These are phyloP conservation scores for Scaptomyza montana DNA, from an alignment of 1,140 invertebrate genomes.

Conservation along the genomic window DNA sequence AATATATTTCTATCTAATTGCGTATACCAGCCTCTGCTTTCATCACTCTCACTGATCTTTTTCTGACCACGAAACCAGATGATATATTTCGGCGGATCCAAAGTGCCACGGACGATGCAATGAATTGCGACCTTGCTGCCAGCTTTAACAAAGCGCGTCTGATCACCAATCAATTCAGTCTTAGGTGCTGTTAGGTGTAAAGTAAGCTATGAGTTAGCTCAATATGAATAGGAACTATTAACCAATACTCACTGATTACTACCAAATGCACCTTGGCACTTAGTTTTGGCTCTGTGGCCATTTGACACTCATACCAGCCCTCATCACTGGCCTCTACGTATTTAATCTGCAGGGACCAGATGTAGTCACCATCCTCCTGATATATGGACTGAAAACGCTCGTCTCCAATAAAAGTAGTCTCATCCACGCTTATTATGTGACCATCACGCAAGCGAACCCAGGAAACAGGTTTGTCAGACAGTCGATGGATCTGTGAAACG, in stretches of 20 bases:
- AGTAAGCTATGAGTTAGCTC: not conserved
- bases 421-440: conserved; percentile 95
- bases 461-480: conserved; percentile 95
- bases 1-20: conserved; percentile 80
- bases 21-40: conserved; percentile 78
- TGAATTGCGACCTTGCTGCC: conserved; percentile 86
- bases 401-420: conserved; percentile 92
- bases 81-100: conserved; percentile 86
- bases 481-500: conserved; percentile 87
- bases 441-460: conserved; percentile 94
- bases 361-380: conserved; percentile 90
- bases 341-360: conserved; percentile 94
- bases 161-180: conserved; percentile 86
- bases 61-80: conserved; percentile 90
- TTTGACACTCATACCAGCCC: conserved; percentile 90
- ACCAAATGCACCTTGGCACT: conserved; percentile 88
- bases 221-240: not conserved
- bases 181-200: conserved; percentile 84
- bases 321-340: conserved; percentile 86
- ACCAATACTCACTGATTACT: conserved; percentile 87
- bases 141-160: conserved; percentile 86
- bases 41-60: conserved; percentile 79
- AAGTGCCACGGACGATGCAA: conserved; percentile 86
- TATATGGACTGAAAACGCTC: conserved; percentile 93
- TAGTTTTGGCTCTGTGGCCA: conserved; percentile 89